These are phyloP conservation scores for Rallus limicola DNA, from an alignment of 2,113 vertebrate genomes.

Conservation along the genomic window DNA sequence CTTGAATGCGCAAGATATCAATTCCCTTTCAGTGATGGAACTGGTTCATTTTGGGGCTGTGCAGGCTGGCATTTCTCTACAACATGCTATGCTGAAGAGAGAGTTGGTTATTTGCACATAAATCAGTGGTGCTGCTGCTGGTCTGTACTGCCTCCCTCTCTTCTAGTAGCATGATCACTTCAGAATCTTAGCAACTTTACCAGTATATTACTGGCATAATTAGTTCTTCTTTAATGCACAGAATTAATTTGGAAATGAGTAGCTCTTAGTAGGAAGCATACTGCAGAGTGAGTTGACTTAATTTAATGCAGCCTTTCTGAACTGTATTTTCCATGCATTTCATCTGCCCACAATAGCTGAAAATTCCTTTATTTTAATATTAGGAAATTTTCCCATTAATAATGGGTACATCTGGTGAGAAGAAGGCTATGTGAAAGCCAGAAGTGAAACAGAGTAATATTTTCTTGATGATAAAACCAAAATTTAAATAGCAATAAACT, in stretches of 20 bases:
- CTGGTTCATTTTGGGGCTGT: background rate
- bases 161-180: background rate
- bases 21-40: background rate
- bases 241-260: background rate
- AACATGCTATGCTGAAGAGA: background rate
- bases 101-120: background rate
- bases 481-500: constrained; percentile 12
- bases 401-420: background rate
- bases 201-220: background rate
- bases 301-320: background rate
- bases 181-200: background rate
- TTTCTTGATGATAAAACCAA: background rate
- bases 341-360: background rate
- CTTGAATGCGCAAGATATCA: background rate
- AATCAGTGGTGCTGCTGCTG: background rate
- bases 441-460: background rate
- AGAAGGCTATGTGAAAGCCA: background rate
- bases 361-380: constrained; percentile 17
- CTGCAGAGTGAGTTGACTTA: background rate
- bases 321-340: constrained; percentile 3
- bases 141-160: background rate
- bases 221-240: background rate
- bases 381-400: background rate
- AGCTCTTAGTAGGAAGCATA: constrained; percentile 2
- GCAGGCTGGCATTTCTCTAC: background rate